Evolutionary conservation across 1,140 invertebrate genomes (phyloP).

Genomic region (Periplaneta americana): DNA sequence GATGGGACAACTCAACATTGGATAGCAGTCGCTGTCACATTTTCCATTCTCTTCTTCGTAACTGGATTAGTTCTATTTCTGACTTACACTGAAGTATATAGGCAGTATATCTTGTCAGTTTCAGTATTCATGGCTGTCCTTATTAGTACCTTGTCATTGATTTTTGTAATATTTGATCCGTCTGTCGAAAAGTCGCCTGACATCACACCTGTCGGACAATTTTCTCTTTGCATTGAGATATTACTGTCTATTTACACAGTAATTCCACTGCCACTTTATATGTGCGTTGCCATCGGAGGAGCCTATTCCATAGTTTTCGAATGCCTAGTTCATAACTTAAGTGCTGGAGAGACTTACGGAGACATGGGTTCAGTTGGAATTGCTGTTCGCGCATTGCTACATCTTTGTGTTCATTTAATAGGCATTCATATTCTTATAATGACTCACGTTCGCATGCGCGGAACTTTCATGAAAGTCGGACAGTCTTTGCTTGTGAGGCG

Average conservation of each 20-base stretch:
- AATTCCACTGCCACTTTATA: constrained; percentile 84
- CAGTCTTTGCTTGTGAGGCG: constrained; percentile 81
- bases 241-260: constrained; percentile 88
- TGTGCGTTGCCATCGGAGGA: constrained; percentile 68
- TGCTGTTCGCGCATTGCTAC: constrained; percentile 70
- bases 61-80: constrained; percentile 53
- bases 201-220: constrained; percentile 73
- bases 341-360: background rate
- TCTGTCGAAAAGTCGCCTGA: constrained; percentile 40
- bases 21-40: constrained; percentile 48
- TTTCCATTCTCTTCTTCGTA: constrained; percentile 27
- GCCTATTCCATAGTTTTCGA: constrained; percentile 82
- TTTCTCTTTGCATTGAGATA: constrained; percentile 80
- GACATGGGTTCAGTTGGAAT: constrained; percentile 32
- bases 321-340: constrained; percentile 35
- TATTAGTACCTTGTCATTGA: constrained; percentile 59
- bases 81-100: constrained; percentile 61
- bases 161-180: constrained; percentile 52
- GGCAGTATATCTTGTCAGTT: constrained; percentile 53
- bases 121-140: constrained; percentile 58
- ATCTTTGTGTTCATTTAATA: constrained; percentile 86
- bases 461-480: constrained; percentile 95
- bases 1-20: constrained; percentile 36
- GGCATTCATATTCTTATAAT: constrained; percentile 90
- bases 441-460: constrained; percentile 85